Conservation (phyloP, 2,888 invertebrate genomes). For the Drosophila multiciliata region DNA sequence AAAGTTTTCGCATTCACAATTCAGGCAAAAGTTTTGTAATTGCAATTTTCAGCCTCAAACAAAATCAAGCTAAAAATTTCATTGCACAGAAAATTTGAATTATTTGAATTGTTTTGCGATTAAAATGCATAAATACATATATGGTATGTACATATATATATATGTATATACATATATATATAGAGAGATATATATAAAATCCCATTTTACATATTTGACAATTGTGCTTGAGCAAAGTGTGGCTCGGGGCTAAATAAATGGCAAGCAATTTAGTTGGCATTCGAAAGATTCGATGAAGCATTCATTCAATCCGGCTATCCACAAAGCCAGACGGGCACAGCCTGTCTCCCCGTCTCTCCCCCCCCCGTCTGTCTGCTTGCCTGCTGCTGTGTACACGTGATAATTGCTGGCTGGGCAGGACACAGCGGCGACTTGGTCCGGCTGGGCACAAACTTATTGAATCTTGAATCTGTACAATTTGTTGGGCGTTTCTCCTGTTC, state of each 20-base stretch:
- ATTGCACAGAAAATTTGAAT: background rate
- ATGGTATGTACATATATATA: background rate
- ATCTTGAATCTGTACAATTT: conserved; percentile 79
- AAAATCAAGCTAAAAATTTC: background rate
- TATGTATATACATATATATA: background rate
- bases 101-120: background rate
- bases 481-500: conserved; percentile 46
- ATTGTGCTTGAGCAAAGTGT: conserved; percentile 4
- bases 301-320: conserved; percentile 46
- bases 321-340: background rate
- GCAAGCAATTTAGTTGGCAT: conserved; percentile 60
- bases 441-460: conserved; percentile 61
- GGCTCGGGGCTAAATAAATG: conserved; percentile 43
- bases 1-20: conserved; percentile 24
- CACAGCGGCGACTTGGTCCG: conserved; percentile 23
- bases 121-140: background rate
- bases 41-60: conserved; percentile 29
- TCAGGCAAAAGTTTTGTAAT: conserved; percentile 39
- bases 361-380: background rate
- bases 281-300: conserved; percentile 57
- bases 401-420: conserved; percentile 63
- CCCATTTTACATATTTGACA: no score
- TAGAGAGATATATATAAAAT: no score
- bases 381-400: conserved; percentile 53
- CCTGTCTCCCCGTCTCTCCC: background rate